These are phyloP conservation scores for Platichthys flesus DNA, from an alignment of 2,113 vertebrate species.

Conservation along the genomic window DNA sequence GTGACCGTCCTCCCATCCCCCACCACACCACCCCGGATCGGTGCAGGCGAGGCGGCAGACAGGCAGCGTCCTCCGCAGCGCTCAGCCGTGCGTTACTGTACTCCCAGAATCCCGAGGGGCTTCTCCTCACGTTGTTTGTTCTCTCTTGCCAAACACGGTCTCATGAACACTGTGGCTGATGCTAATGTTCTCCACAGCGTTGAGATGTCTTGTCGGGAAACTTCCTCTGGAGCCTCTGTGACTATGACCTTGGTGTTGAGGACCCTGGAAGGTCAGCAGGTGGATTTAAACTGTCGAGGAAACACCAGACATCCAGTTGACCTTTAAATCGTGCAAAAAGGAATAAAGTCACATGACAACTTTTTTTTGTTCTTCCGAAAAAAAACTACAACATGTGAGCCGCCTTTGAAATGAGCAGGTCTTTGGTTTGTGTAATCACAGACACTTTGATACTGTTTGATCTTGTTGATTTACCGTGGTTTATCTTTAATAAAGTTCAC, in stretches of 20 bases:
- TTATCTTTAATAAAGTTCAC: no score
- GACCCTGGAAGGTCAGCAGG: background rate
- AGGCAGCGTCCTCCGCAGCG: slow-evolving; percentile 36
- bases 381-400: background rate
- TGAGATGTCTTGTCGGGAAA: no score
- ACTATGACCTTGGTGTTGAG: no score
- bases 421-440: background rate
- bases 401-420: background rate
- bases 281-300: background rate
- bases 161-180: background rate
- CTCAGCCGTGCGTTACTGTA: slow-evolving; percentile 65
- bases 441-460: no score
- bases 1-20: slow-evolving; percentile 42
- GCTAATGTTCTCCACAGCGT: background rate
- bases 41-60: slow-evolving; percentile 8
- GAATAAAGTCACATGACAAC: background rate
- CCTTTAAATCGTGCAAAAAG: background rate
- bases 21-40: slow-evolving; percentile 7
- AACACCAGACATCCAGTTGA: background rate
- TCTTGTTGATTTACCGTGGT: no score
- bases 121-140: slow-evolving; percentile 41
- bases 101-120: slow-evolving; percentile 33
- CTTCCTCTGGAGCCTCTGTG: background rate
- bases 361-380: no score
- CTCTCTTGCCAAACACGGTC: slow-evolving; percentile 10